Conservation (phyloP, 2,888 invertebrate genomes). For the Ormyrus nitidulus region DNA sequence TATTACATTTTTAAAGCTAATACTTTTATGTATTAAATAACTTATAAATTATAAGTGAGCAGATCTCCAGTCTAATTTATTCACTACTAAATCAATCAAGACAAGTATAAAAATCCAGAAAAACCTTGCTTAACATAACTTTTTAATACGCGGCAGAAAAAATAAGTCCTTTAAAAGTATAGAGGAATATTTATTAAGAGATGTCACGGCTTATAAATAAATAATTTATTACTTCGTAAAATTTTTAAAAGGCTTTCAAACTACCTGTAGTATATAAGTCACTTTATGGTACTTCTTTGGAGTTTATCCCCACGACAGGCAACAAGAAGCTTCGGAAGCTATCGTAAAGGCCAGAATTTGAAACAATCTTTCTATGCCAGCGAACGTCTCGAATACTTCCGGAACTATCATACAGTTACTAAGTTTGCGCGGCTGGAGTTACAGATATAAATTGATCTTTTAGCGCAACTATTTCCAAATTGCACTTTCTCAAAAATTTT, state of each 20-base stretch:
- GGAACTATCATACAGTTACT: slow-evolving; percentile 40
- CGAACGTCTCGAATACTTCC: slow-evolving; percentile 44
- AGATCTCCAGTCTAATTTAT: too few species aligned
- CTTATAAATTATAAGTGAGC: too few species aligned
- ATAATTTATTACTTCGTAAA: slow-evolving; percentile 33
- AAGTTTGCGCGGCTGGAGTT: neutral
- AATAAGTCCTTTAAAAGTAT: too few species aligned
- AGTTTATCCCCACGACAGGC: slow-evolving; percentile 40
- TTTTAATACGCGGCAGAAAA: too few species aligned
- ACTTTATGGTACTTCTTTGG: slow-evolving; percentile 45
- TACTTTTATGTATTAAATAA: too few species aligned
- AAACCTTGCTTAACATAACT: too few species aligned
- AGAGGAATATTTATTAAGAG: too few species aligned
- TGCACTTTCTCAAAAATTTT: slow-evolving; percentile 3
- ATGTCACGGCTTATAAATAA: slow-evolving; percentile 7
- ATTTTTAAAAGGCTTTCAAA: slow-evolving; percentile 28
- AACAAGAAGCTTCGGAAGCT: slow-evolving; percentile 12
- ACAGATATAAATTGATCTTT: slow-evolving; percentile 29
- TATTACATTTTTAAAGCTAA: too few species aligned
- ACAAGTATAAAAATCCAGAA: too few species aligned
- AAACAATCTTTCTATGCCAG: slow-evolving; percentile 45
- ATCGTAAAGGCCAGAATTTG: slow-evolving; percentile 50
- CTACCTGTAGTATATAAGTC: slow-evolving; percentile 9
- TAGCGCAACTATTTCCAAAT: slow-evolving; percentile 28
- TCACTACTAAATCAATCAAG: too few species aligned